Evolutionary conservation across 2,888 invertebrate genomes (phyloP), one percentile per base, ranked within the genome.

Genomic region (Xestobium rufovillosum): DNA sequence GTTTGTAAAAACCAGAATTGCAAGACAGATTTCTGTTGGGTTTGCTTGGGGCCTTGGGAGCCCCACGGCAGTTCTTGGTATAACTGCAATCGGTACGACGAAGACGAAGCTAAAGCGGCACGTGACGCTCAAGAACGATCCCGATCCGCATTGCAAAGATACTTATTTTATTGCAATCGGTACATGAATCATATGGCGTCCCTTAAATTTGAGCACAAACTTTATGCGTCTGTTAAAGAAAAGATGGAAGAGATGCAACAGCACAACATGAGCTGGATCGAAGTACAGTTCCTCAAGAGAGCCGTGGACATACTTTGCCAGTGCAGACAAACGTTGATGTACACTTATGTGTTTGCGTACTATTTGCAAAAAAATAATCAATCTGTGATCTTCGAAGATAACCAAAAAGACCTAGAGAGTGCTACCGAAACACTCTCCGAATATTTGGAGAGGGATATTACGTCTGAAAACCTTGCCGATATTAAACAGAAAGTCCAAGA

Each of bases 181-280:
- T 98, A 95, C 68, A 94, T 96, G 90, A 97, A 97, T 69, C 97
- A 98, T 69, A 92, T 94, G 90, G 94, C 95, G 68, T 94, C 94
- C 48, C 75, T 97, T 57, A 92, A 92, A 68, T 92, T 98, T 69
- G 97, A 98, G 72, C 83, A 85, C 68, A 96, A 96, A 75, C 74
- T 97, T 39, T 95, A 96, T 69, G 88, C 91, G 4, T 87, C 88
- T 42, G 88, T 96, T 40, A 91, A 94, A 67, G 85, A 86, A 63
- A 97, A 97, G 73, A 97, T 98, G 96, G 95, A 96, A 65, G 95
- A 95, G 69, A 96, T 98, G 96, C 97, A 98, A 64, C 92, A 94
- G 62, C 92, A 94, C 66, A 94, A 92, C 64, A 96, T 97, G 95
- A 94, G 94, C 50, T 98, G 97, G 97, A 97, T 97, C 57, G 97